These are phyloP conservation scores for Borostomias antarcticus DNA, from an alignment of 2,797 vertebrate species.

Conservation along the genomic window DNA sequence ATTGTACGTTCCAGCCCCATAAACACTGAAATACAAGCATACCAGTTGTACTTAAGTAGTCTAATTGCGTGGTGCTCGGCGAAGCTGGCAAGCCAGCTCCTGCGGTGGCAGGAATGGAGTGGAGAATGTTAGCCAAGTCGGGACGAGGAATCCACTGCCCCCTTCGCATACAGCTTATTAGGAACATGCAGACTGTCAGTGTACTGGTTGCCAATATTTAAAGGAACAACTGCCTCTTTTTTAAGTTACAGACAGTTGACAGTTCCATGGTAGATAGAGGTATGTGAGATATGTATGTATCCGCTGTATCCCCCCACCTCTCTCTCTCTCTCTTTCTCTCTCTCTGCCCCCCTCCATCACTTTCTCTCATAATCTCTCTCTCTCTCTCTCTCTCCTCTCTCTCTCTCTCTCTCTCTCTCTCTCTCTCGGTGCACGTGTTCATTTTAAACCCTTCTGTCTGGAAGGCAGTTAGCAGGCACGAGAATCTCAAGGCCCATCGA, in stretches of 20 bases:
- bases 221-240: too few relatives aligned
- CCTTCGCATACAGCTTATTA: background rate
- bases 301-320: too few relatives aligned
- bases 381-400: background rate
- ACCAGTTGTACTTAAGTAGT: background rate
- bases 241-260: too few relatives aligned
- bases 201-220: too few relatives aligned
- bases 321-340: too few relatives aligned
- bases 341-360: too few relatives aligned
- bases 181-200: background rate
- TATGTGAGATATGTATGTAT: too few relatives aligned
- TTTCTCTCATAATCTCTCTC: too few relatives aligned
- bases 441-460: background rate
- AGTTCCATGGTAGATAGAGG: too few relatives aligned
- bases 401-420: background rate
- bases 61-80: slow-evolving; percentile 4
- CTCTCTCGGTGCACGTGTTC: background rate
- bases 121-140: background rate
- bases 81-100: background rate
- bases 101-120: background rate
- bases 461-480: background rate
- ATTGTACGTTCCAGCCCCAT: slow-evolving; percentile 11
- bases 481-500: background rate
- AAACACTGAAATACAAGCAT: slow-evolving; percentile 9
- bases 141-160: background rate